These are phyloP conservation scores for Chinchilla lanigera DNA, from an alignment of 2,113 vertebrate species.

Conservation along the genomic window DNA sequence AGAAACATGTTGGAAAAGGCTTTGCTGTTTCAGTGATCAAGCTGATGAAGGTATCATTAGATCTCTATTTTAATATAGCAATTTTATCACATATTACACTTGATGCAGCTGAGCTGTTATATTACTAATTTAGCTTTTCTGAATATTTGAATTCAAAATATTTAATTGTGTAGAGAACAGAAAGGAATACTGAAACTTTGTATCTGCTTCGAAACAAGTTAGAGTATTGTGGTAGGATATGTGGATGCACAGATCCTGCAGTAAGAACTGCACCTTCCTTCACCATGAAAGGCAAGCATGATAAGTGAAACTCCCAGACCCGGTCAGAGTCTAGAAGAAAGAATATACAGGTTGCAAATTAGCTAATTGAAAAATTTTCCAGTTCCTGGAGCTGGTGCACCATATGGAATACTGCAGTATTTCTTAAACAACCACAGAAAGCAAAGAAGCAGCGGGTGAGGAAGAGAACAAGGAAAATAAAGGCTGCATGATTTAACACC, in stretches of 20 bases:
- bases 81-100: slow-evolving; percentile 54
- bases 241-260: not conserved
- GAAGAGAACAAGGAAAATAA: not conserved
- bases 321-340: not conserved
- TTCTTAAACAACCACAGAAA: slow-evolving; percentile 39
- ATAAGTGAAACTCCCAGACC: not conserved
- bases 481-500: not conserved
- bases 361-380: not conserved
- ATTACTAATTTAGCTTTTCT: slow-evolving; percentile 52
- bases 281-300: not conserved
- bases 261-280: not conserved
- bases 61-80: slow-evolving; percentile 48
- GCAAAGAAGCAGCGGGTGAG: rapidly evolving
- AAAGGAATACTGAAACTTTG: slow-evolving; percentile 49
- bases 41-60: slow-evolving; percentile 67
- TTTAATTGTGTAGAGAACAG: slow-evolving; percentile 26
- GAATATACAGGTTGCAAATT: not conserved
- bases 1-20: slow-evolving; percentile 53
- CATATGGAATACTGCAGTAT: slow-evolving; percentile 33
- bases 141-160: not conserved
- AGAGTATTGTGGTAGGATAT: not conserved
- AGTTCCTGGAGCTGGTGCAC: not conserved
- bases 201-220: slow-evolving; percentile 33
- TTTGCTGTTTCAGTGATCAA: slow-evolving; percentile 60
- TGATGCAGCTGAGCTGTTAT: slow-evolving; percentile 34